Evolutionary conservation across 2,113 vertebrate genomes (phyloP).

Genomic region (Leptobrachium leishanense): DNA sequence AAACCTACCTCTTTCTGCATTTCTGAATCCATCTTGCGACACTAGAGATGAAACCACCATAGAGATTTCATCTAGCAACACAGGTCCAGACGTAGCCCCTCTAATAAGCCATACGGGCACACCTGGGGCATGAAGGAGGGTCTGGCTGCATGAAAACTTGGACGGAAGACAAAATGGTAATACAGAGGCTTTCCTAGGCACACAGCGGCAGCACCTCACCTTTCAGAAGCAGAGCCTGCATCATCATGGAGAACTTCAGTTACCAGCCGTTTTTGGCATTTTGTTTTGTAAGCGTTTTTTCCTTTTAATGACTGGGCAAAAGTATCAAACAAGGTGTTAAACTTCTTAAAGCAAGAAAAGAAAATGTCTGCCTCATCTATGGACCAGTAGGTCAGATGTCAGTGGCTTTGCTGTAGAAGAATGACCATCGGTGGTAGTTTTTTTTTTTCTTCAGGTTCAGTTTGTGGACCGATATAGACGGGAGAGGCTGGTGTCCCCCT

Average conservation of each 20-base stretch:
- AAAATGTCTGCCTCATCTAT: not conserved
- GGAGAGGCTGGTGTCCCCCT: not conserved
- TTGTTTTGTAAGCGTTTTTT: not conserved
- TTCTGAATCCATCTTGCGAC: conserved; percentile 88
- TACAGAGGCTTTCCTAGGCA: not conserved
- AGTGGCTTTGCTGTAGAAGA: not conserved
- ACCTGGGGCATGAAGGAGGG: conserved; percentile 79
- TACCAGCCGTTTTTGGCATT: no score
- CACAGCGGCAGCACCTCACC: not conserved
- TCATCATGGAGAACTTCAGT: no score
- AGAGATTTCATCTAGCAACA: conserved; percentile 70
- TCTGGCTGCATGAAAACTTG: not conserved
- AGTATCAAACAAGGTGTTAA: not conserved
- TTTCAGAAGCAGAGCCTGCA: not conserved
- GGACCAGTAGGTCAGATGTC: no score
- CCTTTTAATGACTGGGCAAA: not conserved
- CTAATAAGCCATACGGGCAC: conserved; percentile 85
- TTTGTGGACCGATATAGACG: not conserved
- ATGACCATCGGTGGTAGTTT: not conserved
- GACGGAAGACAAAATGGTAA: not conserved
- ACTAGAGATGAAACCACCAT: conserved; percentile 86
- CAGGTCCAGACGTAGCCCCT: conserved; percentile 65
- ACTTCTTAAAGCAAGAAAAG: no score
- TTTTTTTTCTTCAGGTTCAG: not conserved
- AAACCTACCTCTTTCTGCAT: conserved; percentile 87